Percentiles rank a stretch among this genome's conserved stretches.
Conservation (phyloP, 2,888 invertebrate genomes). For the Cryptus viduatorius region DNA sequence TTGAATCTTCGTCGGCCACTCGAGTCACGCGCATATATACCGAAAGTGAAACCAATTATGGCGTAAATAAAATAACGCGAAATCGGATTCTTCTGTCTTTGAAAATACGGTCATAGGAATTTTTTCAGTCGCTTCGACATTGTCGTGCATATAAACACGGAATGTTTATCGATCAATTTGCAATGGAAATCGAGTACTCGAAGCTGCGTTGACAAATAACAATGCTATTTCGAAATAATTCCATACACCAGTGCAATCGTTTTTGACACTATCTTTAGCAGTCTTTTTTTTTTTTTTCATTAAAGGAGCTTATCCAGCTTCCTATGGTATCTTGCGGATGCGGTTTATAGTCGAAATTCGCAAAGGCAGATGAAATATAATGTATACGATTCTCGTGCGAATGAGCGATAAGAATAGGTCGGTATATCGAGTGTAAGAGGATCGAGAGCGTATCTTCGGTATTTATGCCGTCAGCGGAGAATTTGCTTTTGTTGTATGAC, state of each 20-base stretch:
- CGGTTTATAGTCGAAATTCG: neutral
- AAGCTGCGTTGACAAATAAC: conserved; percentile 60
- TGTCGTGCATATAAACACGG: too few relatives aligned
- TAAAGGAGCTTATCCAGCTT: conserved; percentile 1
- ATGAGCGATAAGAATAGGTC: conserved; percentile 13
- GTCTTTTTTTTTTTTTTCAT: neutral
- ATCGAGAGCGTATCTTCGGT: conserved; percentile 1
- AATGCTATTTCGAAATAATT: conserved; percentile 15
- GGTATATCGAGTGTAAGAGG: neutral
- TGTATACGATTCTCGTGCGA: neutral
- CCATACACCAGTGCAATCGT: neutral
- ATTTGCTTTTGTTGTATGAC: neutral
- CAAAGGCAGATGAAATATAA: neutral
- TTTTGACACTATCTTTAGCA: neutral
- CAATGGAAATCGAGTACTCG: conserved; percentile 49
- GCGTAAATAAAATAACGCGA: neutral
- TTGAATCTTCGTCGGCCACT: neutral
- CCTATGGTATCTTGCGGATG: neutral
- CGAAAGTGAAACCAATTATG: neutral
- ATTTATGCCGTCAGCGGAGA: conserved; percentile 1
- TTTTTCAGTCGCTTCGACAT: neutral
- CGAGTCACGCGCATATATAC: neutral
- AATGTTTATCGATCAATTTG: neutral
- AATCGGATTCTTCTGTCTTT: neutral
- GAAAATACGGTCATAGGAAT: neutral